A percentile compares a stretch with the other conserved stretches of the same genome.
Conservation (phyloP, 2,888 invertebrate genomes). For the Cremastinae sp. region DNA sequence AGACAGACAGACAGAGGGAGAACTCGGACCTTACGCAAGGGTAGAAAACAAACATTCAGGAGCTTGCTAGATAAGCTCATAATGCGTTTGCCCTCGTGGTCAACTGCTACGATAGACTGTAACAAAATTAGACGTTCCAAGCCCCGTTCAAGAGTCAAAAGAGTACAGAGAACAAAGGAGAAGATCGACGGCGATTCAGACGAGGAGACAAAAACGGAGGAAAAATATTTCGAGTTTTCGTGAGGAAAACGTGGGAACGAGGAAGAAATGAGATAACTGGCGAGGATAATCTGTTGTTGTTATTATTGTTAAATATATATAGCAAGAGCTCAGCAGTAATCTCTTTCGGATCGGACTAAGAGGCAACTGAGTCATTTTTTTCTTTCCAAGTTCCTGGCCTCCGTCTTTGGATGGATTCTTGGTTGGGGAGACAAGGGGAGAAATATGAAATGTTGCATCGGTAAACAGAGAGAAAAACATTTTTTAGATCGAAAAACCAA, state of each 20-base stretch:
- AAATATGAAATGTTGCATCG: not conserved
- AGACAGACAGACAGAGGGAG: not conserved
- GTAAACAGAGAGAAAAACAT: slow-evolving; percentile 34
- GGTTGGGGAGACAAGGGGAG: no score
- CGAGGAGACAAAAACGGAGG: slow-evolving; percentile 52
- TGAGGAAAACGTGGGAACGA: slow-evolving; percentile 13
- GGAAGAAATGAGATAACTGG: not conserved
- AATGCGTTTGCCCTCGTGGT: slow-evolving; percentile 75
- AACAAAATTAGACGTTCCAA: slow-evolving; percentile 74
- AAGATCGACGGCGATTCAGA: slow-evolving; percentile 60
- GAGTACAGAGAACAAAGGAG: slow-evolving; percentile 63
- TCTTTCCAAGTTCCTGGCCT: slow-evolving; percentile 2
- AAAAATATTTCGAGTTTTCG: slow-evolving; percentile 39
- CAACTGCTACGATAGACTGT: slow-evolving; percentile 70
- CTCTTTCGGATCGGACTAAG: not conserved
- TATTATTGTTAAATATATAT: slow-evolving; percentile 17
- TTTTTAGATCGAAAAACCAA: slow-evolving; percentile 35
- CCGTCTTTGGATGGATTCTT: not conserved
- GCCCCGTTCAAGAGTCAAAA: slow-evolving; percentile 69
- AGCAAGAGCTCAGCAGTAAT: slow-evolving; percentile 1
- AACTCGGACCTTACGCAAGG: not conserved
- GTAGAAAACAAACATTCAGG: slow-evolving; percentile 44
- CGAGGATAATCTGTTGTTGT: not conserved
- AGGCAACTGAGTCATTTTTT: not conserved
- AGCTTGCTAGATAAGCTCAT: slow-evolving; percentile 63